Conservation (phyloP, 1,140 invertebrate genomes). For the Drosophila virilis region DNA sequence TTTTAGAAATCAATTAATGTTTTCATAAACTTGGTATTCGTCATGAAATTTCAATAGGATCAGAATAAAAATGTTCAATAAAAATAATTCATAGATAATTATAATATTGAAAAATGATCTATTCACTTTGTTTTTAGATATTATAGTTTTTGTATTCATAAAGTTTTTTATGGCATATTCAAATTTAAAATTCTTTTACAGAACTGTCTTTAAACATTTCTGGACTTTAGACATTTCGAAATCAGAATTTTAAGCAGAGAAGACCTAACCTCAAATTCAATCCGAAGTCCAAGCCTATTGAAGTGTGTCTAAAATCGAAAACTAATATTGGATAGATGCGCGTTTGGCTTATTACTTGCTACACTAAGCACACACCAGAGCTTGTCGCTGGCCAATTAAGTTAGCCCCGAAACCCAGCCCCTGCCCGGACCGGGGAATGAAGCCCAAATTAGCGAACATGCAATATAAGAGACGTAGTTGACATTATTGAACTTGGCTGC, state of each 20-base stretch:
- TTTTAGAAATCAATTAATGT: not conserved
- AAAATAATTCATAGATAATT: no score
- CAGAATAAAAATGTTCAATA: no score
- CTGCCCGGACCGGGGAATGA: not conserved
- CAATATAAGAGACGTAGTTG: constrained; percentile 44
- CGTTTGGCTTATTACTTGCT: constrained; percentile 50
- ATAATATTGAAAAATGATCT: no score
- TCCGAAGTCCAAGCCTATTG: constrained; percentile 53
- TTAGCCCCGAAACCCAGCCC: not conserved
- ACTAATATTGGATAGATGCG: not conserved
- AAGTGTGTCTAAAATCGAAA: constrained; percentile 40
- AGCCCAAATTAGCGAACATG: constrained; percentile 66
- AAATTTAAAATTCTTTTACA: no score
- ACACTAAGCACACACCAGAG: constrained; percentile 59
- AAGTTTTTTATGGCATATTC: no score
- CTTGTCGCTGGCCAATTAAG: constrained; percentile 44
- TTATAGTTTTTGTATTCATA: no score
- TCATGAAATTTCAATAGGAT: no score
- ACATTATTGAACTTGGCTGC: constrained; percentile 70
- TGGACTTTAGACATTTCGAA: no score
- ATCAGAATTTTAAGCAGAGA: not conserved
- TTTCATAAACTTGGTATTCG: no score
- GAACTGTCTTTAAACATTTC: no score
- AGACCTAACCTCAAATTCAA: not conserved
- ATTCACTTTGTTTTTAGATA: no score